phyloP scores from a whole-genome alignment of 2,113 vertebrate genomes.

The Protobothrops flavoviridis region DNA sequence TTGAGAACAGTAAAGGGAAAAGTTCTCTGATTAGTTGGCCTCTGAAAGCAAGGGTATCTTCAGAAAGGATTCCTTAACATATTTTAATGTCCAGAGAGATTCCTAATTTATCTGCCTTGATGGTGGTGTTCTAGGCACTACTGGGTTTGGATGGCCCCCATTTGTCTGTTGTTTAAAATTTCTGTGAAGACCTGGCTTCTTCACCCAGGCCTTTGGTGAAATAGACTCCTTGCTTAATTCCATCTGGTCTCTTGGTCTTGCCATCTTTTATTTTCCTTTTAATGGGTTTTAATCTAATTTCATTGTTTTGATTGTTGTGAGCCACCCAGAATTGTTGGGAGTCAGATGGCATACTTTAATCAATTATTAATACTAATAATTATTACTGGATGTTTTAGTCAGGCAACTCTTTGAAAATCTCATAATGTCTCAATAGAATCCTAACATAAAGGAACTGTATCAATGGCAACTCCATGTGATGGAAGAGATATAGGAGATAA shows the following conservation, averaged over 20 bases:
- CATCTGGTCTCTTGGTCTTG: not conserved
- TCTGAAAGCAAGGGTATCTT: not conserved
- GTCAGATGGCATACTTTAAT: not conserved
- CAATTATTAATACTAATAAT: not conserved
- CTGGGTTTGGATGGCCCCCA: not conserved
- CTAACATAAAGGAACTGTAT: not conserved
- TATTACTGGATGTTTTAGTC: not conserved
- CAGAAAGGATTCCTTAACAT: not conserved
- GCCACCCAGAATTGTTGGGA: not conserved
- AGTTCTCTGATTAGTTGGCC: not conserved
- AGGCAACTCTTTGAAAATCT: not conserved
- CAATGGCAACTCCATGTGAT: not conserved
- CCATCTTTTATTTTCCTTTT: not conserved
- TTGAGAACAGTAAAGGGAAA: not conserved
- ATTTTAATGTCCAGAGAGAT: not conserved
- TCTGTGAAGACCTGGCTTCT: not conserved
- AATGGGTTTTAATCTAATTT: not conserved
- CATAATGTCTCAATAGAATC: not conserved
- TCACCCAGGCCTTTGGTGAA: not conserved
- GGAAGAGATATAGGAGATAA: constrained; percentile 10
- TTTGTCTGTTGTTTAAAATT: not conserved
- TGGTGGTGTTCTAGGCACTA: not conserved
- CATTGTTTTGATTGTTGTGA: not conserved
- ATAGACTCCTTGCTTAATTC: not conserved
- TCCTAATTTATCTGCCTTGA: not conserved